A percentile compares a stretch with the other conserved stretches of the same genome.
These are phyloP conservation scores for Drosophila athabasca DNA, from an alignment of 1,140 invertebrate species.

Conservation along the genomic window DNA sequence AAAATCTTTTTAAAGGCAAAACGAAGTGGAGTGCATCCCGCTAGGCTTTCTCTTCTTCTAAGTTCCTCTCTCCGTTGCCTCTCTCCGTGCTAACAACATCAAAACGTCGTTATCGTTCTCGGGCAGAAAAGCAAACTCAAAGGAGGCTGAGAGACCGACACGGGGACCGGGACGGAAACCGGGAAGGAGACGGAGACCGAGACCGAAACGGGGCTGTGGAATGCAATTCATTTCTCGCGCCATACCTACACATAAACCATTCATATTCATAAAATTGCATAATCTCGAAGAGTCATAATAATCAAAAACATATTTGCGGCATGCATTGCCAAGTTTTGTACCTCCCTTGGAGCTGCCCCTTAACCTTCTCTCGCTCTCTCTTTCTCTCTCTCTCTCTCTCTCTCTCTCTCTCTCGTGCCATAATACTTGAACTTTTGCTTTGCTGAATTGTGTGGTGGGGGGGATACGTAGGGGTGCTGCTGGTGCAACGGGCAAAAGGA, in stretches of 20 bases:
- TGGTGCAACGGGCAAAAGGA: background rate
- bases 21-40: slow-evolving; percentile 7
- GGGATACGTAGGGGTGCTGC: too few species aligned
- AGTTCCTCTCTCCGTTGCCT: slow-evolving; percentile 51
- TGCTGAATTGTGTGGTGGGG: background rate
- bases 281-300: slow-evolving; percentile 82
- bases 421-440: slow-evolving; percentile 75
- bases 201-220: slow-evolving; percentile 9
- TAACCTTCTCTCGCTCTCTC: slow-evolving; percentile 5
- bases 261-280: slow-evolving; percentile 83
- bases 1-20: slow-evolving; percentile 61
- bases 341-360: slow-evolving; percentile 20
- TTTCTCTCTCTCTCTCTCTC: too few species aligned
- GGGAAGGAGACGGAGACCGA: background rate
- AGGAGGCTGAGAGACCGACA: slow-evolving; percentile 8
- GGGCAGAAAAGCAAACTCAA: slow-evolving; percentile 16
- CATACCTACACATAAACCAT: slow-evolving; percentile 61
- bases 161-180: background rate
- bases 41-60: slow-evolving; percentile 41
- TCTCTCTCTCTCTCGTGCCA: slow-evolving; percentile 33
- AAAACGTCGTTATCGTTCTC: slow-evolving; percentile 50
- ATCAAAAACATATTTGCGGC: slow-evolving; percentile 82
- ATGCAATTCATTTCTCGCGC: slow-evolving; percentile 57
- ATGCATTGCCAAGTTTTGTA: slow-evolving; percentile 45
- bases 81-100: slow-evolving; percentile 36